These are phyloP conservation scores for Macaca mulatta DNA, from an alignment of 2,113 vertebrate genomes.

Conservation along the genomic window DNA sequence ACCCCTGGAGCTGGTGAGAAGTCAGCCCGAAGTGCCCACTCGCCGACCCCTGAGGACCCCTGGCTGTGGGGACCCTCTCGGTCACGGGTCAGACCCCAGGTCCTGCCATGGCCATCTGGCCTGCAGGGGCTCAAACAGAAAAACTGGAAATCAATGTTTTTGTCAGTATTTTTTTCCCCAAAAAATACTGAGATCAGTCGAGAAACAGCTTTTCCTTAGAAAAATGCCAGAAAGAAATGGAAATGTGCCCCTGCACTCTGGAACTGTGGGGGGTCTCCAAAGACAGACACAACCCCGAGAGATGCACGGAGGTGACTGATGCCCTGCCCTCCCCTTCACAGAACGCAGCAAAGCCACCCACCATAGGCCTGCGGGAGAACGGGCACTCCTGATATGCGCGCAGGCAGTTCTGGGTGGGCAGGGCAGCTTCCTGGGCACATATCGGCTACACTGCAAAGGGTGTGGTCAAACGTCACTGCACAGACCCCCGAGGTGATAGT, in stretches of 20 bases:
- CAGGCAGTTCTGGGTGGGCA: no score
- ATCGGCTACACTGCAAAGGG: background rate
- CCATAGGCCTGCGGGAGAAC: background rate
- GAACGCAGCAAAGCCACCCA: background rate
- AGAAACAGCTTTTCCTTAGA: background rate
- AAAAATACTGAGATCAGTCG: background rate
- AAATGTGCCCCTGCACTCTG: no score
- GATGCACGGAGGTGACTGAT: background rate
- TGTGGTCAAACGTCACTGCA: background rate
- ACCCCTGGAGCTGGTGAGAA: no score
- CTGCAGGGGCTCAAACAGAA: background rate
- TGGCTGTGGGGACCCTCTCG: background rate
- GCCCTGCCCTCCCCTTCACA: no score
- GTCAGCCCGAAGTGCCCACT: no score
- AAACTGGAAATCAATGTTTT: background rate
- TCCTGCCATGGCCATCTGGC: background rate
- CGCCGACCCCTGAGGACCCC: background rate
- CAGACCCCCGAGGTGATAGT: background rate
- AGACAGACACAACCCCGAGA: accelerated
- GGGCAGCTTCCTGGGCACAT: background rate
- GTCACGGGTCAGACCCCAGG: background rate
- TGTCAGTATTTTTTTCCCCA: background rate
- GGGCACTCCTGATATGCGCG: no score
- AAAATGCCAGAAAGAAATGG: background rate
- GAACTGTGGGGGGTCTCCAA: background rate